phyloP scores from a whole-genome alignment of 2,888 invertebrate genomes.

The Plagodis dolabraria region DNA sequence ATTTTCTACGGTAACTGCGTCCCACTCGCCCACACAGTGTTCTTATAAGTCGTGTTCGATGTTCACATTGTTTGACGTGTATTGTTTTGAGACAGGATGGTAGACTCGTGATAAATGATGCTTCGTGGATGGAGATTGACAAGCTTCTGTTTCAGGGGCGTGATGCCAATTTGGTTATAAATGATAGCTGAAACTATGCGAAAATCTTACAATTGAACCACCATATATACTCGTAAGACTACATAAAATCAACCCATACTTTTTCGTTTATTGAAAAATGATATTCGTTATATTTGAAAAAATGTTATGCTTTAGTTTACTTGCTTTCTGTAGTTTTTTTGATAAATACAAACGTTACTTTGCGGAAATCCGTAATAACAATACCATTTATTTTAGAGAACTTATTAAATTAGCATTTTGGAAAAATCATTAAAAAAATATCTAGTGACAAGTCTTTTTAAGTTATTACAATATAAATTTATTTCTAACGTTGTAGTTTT shows the following conservation, averaged over 20 bases:
- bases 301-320: too few relatives aligned
- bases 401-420: too few relatives aligned
- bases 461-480: too few relatives aligned
- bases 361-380: too few relatives aligned
- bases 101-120: slow-evolving; percentile 54
- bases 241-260: neutral
- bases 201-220: neutral
- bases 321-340: too few relatives aligned
- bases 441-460: too few relatives aligned
- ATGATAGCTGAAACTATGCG: slow-evolving; percentile 8
- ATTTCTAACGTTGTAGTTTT: too few relatives aligned
- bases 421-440: too few relatives aligned
- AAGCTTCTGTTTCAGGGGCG: slow-evolving; percentile 36
- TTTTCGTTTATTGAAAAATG: neutral
- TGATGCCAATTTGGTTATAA: slow-evolving; percentile 29
- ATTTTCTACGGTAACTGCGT: neutral
- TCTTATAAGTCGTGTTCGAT: slow-evolving; percentile 30
- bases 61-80: slow-evolving; percentile 39
- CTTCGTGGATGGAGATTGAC: slow-evolving; percentile 52
- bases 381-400: too few relatives aligned
- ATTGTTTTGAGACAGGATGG: slow-evolving; percentile 35
- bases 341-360: too few relatives aligned
- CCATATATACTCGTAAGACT: neutral
- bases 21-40: slow-evolving; percentile 36
- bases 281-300: too few relatives aligned